Evolutionary conservation across 1,140 invertebrate genomes (phyloP).

Genomic region (Alviniconcha marisindica): DNA sequence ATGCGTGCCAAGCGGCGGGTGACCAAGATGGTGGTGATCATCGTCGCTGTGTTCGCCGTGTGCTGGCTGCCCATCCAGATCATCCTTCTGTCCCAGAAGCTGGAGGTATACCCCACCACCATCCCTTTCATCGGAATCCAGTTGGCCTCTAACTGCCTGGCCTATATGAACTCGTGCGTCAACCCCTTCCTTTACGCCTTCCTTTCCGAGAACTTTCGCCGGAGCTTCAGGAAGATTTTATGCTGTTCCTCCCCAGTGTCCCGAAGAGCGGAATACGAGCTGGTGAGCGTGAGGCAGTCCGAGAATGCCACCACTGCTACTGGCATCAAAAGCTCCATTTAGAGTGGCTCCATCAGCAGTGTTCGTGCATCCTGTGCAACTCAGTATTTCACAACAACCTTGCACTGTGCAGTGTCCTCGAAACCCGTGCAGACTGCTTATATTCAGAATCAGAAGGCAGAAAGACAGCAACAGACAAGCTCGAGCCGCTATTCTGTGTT

Average conservation of each 20-base stretch:
- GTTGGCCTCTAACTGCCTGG: slow-evolving; percentile 92
- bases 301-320: slow-evolving; percentile 7
- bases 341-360: not conserved
- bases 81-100: slow-evolving; percentile 75
- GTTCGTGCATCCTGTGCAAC: no score
- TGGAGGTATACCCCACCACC: slow-evolving; percentile 79
- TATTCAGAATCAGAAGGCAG: no score
- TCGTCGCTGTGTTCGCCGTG: slow-evolving; percentile 95
- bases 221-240: slow-evolving; percentile 86
- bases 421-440: no score
- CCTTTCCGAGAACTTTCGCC: slow-evolving; percentile 90
- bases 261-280: slow-evolving; percentile 65
- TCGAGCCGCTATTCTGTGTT: no score
- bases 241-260: slow-evolving; percentile 55
- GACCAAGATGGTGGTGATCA: slow-evolving; percentile 94
- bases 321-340: not conserved
- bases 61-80: slow-evolving; percentile 97
- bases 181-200: slow-evolving; percentile 98
- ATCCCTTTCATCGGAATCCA: slow-evolving; percentile 83
- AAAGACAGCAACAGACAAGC: no score
- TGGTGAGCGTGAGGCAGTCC: slow-evolving; percentile 59
- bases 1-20: slow-evolving; percentile 92
- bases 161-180: slow-evolving; percentile 96
- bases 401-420: no score
- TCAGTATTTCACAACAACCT: no score